Evolutionary conservation across 2,888 invertebrate genomes (phyloP).

Genomic region (Orthosia cruda): DNA sequence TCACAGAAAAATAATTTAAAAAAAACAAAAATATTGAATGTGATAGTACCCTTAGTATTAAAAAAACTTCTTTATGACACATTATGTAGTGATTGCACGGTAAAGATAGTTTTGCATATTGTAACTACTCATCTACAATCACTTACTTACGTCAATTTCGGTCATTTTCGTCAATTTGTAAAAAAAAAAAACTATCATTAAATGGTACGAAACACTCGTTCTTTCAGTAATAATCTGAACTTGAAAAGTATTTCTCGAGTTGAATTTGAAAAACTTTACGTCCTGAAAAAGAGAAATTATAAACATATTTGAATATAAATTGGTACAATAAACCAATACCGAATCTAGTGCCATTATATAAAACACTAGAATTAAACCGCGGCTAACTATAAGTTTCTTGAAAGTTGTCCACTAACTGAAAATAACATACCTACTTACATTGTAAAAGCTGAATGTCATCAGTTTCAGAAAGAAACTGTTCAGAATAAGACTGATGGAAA

Average conservation of each 20-base stretch:
- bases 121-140: conserved; percentile 25
- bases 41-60: conserved; percentile 46
- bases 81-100: conserved; percentile 53
- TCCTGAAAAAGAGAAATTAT: not conserved
- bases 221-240: conserved; percentile 66
- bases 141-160: conserved; percentile 71
- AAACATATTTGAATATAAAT: not conserved
- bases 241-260: conserved; percentile 19
- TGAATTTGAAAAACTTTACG: not conserved
- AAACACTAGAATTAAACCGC: not conserved
- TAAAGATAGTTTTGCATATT: conserved; percentile 39
- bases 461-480: conserved; percentile 64
- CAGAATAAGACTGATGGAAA: conserved; percentile 78
- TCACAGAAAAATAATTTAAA: conserved; percentile 27
- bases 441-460: conserved; percentile 21
- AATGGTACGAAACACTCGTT: conserved; percentile 54
- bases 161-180: conserved; percentile 76
- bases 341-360: not conserved
- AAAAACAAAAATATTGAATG: conserved; percentile 13
- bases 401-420: conserved; percentile 1
- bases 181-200: conserved; percentile 45
- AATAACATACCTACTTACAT: conserved; percentile 1
- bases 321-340: not conserved
- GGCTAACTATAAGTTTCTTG: not conserved
- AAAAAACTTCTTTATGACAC: conserved; percentile 36